phyloP scores from a whole-genome alignment of 2,113 vertebrate species.

The Epinephelus moara region DNA sequence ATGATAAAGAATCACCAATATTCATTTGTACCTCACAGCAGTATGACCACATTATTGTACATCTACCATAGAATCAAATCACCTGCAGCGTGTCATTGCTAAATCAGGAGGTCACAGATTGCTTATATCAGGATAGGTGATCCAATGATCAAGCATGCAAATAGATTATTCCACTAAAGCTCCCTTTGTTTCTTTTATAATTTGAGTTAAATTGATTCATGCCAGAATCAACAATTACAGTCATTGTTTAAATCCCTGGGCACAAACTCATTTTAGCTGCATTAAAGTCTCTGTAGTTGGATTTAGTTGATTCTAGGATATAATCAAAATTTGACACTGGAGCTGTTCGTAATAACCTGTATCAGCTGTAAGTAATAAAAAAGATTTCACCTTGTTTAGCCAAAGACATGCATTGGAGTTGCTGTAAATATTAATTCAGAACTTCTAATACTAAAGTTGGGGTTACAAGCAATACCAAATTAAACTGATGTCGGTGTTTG shows the following conservation, averaged over 20 bases:
- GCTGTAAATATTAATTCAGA: neutral
- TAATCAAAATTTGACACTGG: neutral
- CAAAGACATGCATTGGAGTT: neutral
- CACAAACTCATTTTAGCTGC: neutral
- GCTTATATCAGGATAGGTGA: neutral
- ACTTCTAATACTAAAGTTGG: neutral
- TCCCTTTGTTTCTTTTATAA: neutral
- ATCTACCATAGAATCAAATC: neutral
- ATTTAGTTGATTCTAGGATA: neutral
- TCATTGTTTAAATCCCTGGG: neutral
- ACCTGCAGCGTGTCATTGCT: neutral
- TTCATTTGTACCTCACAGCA: slow-evolving; percentile 1
- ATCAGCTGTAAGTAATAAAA: neutral
- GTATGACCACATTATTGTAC: neutral
- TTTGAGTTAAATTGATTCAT: neutral
- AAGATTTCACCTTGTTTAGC: neutral
- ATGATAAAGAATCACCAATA: neutral
- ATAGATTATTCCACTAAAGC: neutral
- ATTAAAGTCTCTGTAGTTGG: neutral
- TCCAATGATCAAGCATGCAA: neutral
- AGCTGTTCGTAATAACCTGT: neutral
- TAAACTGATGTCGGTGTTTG: neutral
- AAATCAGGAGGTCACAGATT: slow-evolving; percentile 8
- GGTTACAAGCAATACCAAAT: neutral
- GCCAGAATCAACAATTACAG: neutral